Percentiles rank a stretch among this genome's conserved stretches.
Conservation (phyloP, 2,113 vertebrate species). For the Poeciliopsis prolifica region DNA sequence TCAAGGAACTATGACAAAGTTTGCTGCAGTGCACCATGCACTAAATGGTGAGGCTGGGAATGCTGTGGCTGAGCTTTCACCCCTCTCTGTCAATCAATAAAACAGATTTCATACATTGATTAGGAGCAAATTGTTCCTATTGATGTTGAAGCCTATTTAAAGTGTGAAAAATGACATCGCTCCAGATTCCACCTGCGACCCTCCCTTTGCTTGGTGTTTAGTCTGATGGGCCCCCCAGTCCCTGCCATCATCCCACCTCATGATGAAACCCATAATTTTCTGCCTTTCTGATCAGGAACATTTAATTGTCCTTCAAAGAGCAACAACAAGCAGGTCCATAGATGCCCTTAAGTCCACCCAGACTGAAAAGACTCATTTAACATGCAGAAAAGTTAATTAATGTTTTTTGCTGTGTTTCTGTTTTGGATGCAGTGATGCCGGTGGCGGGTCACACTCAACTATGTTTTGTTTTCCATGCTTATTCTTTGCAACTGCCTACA, state of each 20-base stretch:
- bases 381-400: constrained; percentile 44
- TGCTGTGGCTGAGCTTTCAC: not conserved
- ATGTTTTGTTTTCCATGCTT: constrained; percentile 5
- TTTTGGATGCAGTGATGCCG: not conserved
- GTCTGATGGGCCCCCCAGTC: constrained; percentile 4
- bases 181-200: constrained; percentile 19
- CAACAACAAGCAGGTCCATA: not conserved
- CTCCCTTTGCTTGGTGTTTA: not conserved
- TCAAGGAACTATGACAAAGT: too few relatives aligned
- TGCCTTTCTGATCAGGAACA: constrained; percentile 14
- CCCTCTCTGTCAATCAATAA: not conserved
- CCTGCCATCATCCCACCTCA: not conserved
- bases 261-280: constrained; percentile 11
- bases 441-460: not conserved
- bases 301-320: constrained; percentile 20
- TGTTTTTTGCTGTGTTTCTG: not conserved
- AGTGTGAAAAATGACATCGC: constrained; percentile 1
- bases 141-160: not conserved
- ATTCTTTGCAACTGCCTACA: constrained; percentile 9
- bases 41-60: not conserved
- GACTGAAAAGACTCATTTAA: constrained; percentile 31
- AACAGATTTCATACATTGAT: not conserved
- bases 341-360: constrained; percentile 7
- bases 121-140: not conserved
- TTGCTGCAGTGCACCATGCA: not conserved